Percentiles rank a stretch among this genome's conserved stretches.
Evolutionary conservation across 2,113 vertebrate genomes (phyloP).

Genomic region (Sylvietta virens): DNA sequence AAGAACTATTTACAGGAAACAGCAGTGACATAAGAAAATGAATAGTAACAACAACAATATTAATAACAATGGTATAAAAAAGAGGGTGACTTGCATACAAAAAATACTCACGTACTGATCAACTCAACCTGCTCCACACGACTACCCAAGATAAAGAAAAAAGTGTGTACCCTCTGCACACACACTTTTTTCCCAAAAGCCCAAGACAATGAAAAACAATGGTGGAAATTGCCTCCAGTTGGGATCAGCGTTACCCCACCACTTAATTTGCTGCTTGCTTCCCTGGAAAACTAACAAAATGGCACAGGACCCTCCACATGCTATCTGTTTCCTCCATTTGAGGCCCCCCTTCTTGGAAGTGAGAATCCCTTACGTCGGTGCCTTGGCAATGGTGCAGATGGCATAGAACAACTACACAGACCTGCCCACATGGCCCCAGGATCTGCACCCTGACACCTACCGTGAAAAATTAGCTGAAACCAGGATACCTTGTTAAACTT

Average conservation of each 20-base stretch:
- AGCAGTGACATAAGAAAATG: background rate
- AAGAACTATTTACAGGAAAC: background rate
- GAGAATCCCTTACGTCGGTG: background rate
- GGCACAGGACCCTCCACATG: background rate
- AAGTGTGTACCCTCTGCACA: background rate
- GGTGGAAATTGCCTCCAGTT: background rate
- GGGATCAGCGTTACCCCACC: background rate
- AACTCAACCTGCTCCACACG: accelerated
- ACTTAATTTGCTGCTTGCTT: background rate
- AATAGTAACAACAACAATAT: background rate
- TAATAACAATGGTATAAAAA: background rate
- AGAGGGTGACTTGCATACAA: background rate
- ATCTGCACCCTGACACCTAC: accelerated
- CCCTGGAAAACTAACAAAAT: background rate
- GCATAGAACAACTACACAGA: background rate
- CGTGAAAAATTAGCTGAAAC: background rate
- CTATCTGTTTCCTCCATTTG: background rate
- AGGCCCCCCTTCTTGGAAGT: background rate
- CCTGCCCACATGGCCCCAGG: accelerated
- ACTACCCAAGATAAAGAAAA: background rate
- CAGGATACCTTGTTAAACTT: background rate
- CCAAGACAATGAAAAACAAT: background rate
- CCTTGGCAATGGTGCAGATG: background rate
- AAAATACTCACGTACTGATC: background rate
- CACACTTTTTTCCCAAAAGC: background rate